A percentile compares a stretch with the other conserved stretches of the same genome.
phyloP scores from a whole-genome alignment of 2,888 invertebrate species.

The Laothoe populi region DNA sequence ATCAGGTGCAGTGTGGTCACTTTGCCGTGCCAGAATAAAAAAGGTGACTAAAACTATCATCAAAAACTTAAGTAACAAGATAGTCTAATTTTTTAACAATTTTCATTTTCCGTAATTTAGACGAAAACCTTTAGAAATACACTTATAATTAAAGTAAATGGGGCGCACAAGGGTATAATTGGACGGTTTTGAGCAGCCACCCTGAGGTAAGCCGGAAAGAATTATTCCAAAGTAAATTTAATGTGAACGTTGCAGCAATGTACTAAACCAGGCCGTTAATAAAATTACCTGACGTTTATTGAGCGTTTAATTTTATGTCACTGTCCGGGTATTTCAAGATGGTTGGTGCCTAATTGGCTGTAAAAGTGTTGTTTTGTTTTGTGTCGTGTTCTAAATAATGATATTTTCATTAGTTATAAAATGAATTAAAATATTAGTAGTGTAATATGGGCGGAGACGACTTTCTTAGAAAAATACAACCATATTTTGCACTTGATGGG shows the following conservation, averaged over 20 bases:
- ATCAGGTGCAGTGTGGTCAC: too few relatives aligned
- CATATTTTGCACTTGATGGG: too few relatives aligned
- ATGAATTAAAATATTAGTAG: too few relatives aligned
- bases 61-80: neutral
- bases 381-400: neutral
- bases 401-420: too few relatives aligned
- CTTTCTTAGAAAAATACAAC: too few relatives aligned
- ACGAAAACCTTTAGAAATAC: constrained; percentile 16
- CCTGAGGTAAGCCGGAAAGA: constrained; percentile 23
- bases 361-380: neutral
- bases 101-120: neutral
- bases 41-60: neutral
- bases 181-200: constrained; percentile 31
- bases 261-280: neutral
- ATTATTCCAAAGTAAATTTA: constrained; percentile 18
- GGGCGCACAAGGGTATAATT: constrained; percentile 34
- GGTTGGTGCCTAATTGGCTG: neutral
- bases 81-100: neutral
- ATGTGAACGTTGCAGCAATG: constrained; percentile 10
- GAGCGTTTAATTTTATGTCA: neutral
- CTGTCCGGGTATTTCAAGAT: constrained; percentile 1
- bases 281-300: constrained; percentile 14
- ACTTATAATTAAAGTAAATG: constrained; percentile 36
- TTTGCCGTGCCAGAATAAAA: too few relatives aligned
- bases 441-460: too few relatives aligned